A percentile compares a stretch with the other conserved stretches of the same genome.
Conservation (phyloP, 1,140 invertebrate genomes). For the Drosophila prosaltans region DNA sequence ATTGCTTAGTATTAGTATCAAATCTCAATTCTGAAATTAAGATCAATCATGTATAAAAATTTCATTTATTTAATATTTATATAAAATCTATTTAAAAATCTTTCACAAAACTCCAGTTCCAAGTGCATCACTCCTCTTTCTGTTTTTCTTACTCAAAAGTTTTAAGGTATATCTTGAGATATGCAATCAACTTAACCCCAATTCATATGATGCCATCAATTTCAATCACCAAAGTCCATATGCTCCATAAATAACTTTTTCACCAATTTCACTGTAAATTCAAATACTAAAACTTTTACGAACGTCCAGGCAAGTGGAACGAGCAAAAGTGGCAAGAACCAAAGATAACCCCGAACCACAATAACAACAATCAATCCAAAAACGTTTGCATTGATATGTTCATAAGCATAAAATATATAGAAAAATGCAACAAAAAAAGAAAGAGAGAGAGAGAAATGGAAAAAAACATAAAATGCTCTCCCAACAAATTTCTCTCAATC, state of each 20-base stretch:
- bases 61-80: no score
- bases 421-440: constrained; percentile 30
- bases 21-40: no score
- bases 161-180: not conserved
- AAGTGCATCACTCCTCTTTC: not conserved
- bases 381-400: constrained; percentile 64
- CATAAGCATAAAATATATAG: constrained; percentile 68
- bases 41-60: no score
- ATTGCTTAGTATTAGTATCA: no score
- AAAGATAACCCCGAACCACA: constrained; percentile 28
- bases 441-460: constrained; percentile 25
- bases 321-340: not conserved
- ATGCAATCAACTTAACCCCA: not conserved
- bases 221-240: not conserved
- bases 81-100: not conserved
- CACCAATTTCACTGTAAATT: not conserved
- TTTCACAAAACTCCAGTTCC: not conserved
- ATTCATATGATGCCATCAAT: not conserved
- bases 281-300: constrained; percentile 15
- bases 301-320: not conserved
- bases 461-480: constrained; percentile 36
- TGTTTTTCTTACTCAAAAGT: not conserved
- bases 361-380: constrained; percentile 32
- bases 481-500: constrained; percentile 31
- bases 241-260: no score